Evolutionary conservation across 2,113 vertebrate species (phyloP), one percentile per base, ranked within the genome.

Genomic region (Aphyosemion australe): DNA sequence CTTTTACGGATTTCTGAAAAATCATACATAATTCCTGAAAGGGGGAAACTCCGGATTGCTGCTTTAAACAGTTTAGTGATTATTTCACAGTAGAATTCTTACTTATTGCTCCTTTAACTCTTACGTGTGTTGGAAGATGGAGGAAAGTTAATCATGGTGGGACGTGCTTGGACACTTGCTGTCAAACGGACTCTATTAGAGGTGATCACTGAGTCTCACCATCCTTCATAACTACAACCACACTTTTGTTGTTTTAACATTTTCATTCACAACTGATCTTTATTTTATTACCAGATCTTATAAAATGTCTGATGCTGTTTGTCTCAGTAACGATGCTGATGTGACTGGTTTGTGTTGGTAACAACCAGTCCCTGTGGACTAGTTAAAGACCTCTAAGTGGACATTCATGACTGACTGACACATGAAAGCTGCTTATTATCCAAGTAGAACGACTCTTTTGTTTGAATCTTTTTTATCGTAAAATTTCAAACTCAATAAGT

Each of bases 331-430:
- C 74, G 50, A 65, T 72, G 34, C 53, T 82, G 52, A 79, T 85
- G 74, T 57, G 79, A 65, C 45, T 82, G 63, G 71, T 68, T 60
- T 83, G 76, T 78, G 71, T 66, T 57, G 59, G 61, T 47, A 47
- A 45, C 87, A 88, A 87, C 82, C 65, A 87, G 68, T 47, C 65
- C 72, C 63, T 18, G 16, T 76, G 73, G 80, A 80, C 47, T 65
- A 69, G 57, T 85, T 65, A n/a, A n/a, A 54, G 13, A 65, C 45
- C 45, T 55, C 5, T 51, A 79, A 84, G 63, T 74, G 74, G 85
- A 77, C 80, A 68, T 75, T 77, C 58, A 58, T 74, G 76, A 80
- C 62, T 63, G 65, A 86, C 83, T 78, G 65, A 69, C 61, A 60
- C 65, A 32, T 7, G 71, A 46, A 80, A 65, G 45, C 60, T 52